Conservation (phyloP, 2,888 invertebrate genomes). For the Patella depressa region DNA sequence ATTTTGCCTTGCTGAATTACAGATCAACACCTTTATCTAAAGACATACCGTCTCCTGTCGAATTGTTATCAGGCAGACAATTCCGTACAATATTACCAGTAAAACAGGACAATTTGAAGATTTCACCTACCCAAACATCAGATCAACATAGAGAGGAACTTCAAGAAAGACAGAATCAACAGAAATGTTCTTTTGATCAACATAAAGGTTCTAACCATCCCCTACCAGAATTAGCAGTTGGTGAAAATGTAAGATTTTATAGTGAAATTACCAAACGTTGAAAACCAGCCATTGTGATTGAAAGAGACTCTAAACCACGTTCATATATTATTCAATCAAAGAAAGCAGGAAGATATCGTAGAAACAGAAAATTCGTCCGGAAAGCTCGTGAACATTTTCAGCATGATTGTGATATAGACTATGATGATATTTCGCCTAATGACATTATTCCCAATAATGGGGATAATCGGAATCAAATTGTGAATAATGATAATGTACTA, state of each 20-base stretch:
- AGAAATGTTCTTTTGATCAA: neutral
- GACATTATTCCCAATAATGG: neutral
- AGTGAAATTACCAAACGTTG: neutral
- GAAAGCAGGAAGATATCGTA: neutral
- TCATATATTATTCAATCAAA: neutral
- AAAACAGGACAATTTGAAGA: neutral
- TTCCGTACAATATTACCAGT: slow-evolving; percentile 7
- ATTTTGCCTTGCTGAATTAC: neutral
- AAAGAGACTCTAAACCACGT: slow-evolving; percentile 4
- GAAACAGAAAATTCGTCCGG: neutral
- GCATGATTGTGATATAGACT: neutral
- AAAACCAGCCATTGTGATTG: slow-evolving; percentile 1
- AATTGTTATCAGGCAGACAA: too few species aligned
- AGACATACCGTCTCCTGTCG: too few species aligned
- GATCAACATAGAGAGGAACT: neutral
- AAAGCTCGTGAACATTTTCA: neutral
- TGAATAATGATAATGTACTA: too few species aligned
- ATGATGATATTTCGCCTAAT: neutral
- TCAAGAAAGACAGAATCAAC: neutral
- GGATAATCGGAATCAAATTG: too few species aligned
- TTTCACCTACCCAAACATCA: neutral
- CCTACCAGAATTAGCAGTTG: neutral
- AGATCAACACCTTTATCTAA: neutral
- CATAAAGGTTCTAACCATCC: neutral
- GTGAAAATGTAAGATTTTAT: slow-evolving; percentile 1